A percentile compares a stretch with the other conserved stretches of the same genome.
phyloP scores from a whole-genome alignment of 37 sponge, comb jelly and placozoan genomes.

The Lycopodina hypogea region DNA sequence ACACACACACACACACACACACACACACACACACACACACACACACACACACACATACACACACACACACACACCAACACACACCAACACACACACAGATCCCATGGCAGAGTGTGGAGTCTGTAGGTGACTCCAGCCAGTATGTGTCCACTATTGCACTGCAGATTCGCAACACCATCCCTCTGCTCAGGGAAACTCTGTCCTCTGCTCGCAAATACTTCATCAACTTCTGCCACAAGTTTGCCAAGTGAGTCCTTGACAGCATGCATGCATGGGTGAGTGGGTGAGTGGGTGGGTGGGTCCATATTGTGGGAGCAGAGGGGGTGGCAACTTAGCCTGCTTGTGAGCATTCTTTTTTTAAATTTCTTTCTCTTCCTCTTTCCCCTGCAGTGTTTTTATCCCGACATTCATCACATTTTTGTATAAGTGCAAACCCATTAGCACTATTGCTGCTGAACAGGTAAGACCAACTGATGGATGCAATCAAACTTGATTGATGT shows the following conservation, averaged over 20 bases:
- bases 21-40: no score
- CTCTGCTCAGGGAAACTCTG: slow-evolving; percentile 87
- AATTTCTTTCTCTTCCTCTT: background rate
- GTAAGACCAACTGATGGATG: slow-evolving; percentile 64
- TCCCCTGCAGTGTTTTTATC: slow-evolving; percentile 68
- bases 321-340: background rate
- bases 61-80: no score
- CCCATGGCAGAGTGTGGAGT: slow-evolving; percentile 83
- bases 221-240: slow-evolving; percentile 95
- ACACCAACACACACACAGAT: slow-evolving; percentile 44
- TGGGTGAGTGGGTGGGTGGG: no score
- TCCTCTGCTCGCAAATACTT: slow-evolving; percentile 92
- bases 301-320: background rate
- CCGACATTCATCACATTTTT: slow-evolving; percentile 79
- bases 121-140: slow-evolving; percentile 93
- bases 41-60: no score
- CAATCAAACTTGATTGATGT: no score
- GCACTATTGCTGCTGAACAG: slow-evolving; percentile 97
- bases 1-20: no score
- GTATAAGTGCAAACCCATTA: slow-evolving; percentile 97
- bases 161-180: slow-evolving; percentile 74
- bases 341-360: background rate
- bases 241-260: slow-evolving; percentile 75
- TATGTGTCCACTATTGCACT: slow-evolving; percentile 79
- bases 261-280: no score